phyloP scores from a whole-genome alignment of 2,888 invertebrate genomes.

The Drosophila vallismaia region DNA sequence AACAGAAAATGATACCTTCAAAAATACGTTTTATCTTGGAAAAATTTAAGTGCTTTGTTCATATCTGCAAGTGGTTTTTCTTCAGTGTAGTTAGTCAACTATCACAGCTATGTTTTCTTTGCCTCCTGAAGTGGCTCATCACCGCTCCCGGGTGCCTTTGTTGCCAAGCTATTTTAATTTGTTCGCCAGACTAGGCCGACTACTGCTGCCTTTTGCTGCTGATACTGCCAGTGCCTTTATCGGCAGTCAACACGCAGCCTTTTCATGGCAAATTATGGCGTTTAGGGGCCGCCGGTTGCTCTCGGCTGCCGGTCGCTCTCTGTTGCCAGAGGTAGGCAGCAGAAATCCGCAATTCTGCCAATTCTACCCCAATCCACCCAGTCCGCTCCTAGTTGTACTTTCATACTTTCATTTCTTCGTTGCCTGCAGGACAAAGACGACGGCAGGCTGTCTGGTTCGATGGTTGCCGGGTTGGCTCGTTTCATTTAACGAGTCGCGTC shows the following conservation, averaged over 20 bases:
- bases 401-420: conserved; percentile 35
- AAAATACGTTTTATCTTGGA: background rate
- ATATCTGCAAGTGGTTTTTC: background rate
- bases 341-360: conserved; percentile 3
- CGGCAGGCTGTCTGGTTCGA: conserved; percentile 39
- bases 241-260: conserved; percentile 77
- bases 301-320: background rate
- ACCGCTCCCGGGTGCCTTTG: conserved; percentile 50
- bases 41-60: too few species aligned
- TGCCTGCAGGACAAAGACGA: conserved; percentile 44
- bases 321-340: background rate
- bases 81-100: conserved; percentile 47
- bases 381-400: conserved; percentile 10
- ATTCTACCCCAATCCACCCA: background rate
- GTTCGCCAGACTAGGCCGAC: conserved; percentile 48
- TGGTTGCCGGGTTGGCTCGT: conserved; percentile 52
- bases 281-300: conserved; percentile 53
- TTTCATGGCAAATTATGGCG: conserved; percentile 77
- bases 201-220: conserved; percentile 28
- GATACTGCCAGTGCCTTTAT: conserved; percentile 53
- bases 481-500: conserved; percentile 78
- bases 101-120: conserved; percentile 52
- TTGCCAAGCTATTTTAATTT: conserved; percentile 74
- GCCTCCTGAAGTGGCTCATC: conserved; percentile 30
- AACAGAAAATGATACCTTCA: too few species aligned